phyloP scores from a whole-genome alignment of 2,797 vertebrate genomes.

The Enteromius radiatus region DNA sequence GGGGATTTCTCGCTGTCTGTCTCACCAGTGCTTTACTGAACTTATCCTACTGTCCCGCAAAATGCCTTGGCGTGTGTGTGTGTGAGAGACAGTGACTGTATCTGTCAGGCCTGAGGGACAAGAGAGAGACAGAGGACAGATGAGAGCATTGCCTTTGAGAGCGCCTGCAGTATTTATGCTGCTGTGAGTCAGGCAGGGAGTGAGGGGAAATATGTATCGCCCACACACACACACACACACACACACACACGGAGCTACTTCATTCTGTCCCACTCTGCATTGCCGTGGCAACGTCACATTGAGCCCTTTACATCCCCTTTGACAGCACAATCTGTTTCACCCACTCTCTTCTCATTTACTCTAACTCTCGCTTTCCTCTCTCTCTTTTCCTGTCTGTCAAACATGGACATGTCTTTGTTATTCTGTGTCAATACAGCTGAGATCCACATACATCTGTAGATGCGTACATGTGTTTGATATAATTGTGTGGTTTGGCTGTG shows the following conservation, averaged over 20 bases:
- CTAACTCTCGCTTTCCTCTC: background rate
- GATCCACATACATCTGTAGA: background rate
- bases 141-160: constrained; percentile 46
- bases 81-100: background rate
- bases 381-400: constrained; percentile 13
- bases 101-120: constrained; percentile 24
- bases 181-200: constrained; percentile 50
- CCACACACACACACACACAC: constrained; percentile 32
- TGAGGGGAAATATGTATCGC: constrained; percentile 39
- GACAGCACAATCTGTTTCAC: constrained; percentile 36
- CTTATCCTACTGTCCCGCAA: constrained; percentile 4
- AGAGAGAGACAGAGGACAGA: constrained; percentile 36
- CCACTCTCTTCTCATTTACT: constrained; percentile 23
- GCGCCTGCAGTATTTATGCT: constrained; percentile 48
- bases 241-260: constrained; percentile 16
- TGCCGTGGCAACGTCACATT: constrained; percentile 42
- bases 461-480: background rate
- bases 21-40: background rate
- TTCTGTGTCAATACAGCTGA: constrained; percentile 21
- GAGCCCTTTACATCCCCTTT: constrained; percentile 32
- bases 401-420: constrained; percentile 9
- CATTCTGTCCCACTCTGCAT: constrained; percentile 24
- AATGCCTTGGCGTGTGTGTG: background rate
- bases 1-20: background rate
- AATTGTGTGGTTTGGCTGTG: background rate